These are phyloP conservation scores for Festucalex cinctus DNA, from an alignment of 2,113 vertebrate genomes.

Conservation along the genomic window DNA sequence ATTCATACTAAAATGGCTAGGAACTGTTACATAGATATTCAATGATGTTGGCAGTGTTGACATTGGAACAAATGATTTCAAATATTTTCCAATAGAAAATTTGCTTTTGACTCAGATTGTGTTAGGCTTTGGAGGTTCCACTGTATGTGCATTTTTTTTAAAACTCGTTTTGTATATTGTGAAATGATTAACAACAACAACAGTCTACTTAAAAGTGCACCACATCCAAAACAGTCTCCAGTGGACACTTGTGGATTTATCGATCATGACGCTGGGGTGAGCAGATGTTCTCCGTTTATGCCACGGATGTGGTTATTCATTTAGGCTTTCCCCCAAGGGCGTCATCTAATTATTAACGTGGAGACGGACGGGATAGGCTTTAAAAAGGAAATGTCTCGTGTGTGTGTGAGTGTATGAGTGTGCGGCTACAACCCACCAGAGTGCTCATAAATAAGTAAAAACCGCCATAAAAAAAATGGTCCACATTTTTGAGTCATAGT, in stretches of 20 bases:
- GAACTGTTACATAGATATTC: too few species aligned
- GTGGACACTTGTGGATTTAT: constrained; percentile 3
- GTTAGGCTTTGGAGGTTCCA: background rate
- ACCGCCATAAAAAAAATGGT: constrained; percentile 6
- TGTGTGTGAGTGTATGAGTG: background rate
- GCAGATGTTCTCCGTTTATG: background rate
- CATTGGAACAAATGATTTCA: too few species aligned
- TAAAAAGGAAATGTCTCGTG: background rate
- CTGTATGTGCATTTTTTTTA: background rate
- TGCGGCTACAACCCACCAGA: constrained; percentile 1
- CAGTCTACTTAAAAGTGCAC: background rate
- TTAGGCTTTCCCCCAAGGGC: background rate
- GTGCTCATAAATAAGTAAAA: constrained; percentile 20
- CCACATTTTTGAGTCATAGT: constrained; percentile 7
- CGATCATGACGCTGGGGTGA: background rate
- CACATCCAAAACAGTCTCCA: background rate
- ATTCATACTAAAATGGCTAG: too few species aligned
- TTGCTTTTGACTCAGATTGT: too few species aligned
- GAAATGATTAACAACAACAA: constrained; percentile 23
- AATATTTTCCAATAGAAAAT: too few species aligned
- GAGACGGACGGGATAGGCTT: background rate
- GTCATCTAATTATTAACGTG: background rate
- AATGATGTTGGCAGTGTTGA: background rate
- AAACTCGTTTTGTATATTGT: constrained; percentile 25
- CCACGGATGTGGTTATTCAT: constrained; percentile 4